These are phyloP conservation scores for Medauroidea extradentata DNA, from an alignment of 1,140 invertebrate genomes.

Conservation along the genomic window DNA sequence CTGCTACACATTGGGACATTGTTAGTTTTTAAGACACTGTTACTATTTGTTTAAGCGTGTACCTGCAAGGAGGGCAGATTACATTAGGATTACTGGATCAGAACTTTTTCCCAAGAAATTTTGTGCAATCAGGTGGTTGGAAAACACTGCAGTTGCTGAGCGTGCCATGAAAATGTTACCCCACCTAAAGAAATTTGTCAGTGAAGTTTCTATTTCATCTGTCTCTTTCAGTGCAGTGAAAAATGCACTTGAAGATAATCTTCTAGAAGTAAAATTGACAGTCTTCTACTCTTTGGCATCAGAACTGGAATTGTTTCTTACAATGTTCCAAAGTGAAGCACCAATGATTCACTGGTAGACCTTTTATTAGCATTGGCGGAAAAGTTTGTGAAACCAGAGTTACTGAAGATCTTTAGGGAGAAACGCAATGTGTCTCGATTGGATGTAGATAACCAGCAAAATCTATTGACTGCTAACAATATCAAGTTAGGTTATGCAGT, in stretches of 20 bases:
- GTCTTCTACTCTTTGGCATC: conserved; percentile 21
- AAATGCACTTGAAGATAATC: conserved; percentile 17
- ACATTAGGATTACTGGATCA: conserved; percentile 6
- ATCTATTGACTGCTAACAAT: too few relatives aligned
- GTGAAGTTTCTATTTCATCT: neutral
- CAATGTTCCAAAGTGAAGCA: conserved; percentile 19
- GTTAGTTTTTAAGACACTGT: conserved; percentile 6
- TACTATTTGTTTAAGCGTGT: conserved; percentile 14
- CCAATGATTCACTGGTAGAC: conserved; percentile 1
- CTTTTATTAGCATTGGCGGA: too few relatives aligned
- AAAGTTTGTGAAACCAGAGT: too few relatives aligned
- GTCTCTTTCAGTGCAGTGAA: too few relatives aligned
- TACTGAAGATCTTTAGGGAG: too few relatives aligned
- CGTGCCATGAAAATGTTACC: conserved; percentile 10
- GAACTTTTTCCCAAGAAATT: conserved; percentile 9
- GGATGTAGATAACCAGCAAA: too few relatives aligned
- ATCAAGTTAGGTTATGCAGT: too few relatives aligned
- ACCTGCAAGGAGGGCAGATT: conserved; percentile 11
- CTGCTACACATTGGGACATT: too few relatives aligned
- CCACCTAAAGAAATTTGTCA: conserved; percentile 8
- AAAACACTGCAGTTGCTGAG: conserved; percentile 14
- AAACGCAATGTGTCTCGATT: too few relatives aligned
- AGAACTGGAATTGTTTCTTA: conserved; percentile 23
- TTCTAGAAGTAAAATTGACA: conserved; percentile 24
- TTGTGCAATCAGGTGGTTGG: conserved; percentile 12